Conservation (phyloP, 2,888 invertebrate genomes). For the Nycteola revayana region DNA sequence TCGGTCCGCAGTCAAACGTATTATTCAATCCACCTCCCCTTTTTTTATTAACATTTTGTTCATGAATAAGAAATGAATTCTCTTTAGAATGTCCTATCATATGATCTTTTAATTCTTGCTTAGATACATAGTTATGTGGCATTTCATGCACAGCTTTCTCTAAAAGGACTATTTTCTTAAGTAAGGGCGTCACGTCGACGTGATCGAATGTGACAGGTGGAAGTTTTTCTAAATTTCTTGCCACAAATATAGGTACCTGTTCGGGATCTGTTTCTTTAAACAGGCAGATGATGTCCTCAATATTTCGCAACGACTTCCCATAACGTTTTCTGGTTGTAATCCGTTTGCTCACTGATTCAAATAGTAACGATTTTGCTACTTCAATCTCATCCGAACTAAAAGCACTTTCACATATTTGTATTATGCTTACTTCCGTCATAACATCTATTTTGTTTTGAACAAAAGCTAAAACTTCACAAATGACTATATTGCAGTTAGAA, state of each 20-base stretch:
- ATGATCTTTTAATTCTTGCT: neutral
- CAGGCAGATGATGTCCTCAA: constrained; percentile 1
- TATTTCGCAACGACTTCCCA: constrained; percentile 5
- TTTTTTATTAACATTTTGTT: neutral
- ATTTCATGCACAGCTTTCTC: neutral
- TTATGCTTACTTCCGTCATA: constrained; percentile 3
- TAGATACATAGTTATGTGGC: neutral
- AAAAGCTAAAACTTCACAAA: constrained; percentile 1
- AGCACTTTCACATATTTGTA: constrained; percentile 9
- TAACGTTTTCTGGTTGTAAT: constrained; percentile 6
- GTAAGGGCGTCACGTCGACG: neutral
- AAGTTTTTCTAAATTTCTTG: neutral
- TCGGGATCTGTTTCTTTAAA: neutral
- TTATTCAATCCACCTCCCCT: neutral
- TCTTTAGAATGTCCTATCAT: neutral
- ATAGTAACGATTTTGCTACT: constrained; percentile 6
- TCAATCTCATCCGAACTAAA: constrained; percentile 6
- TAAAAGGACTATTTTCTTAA: neutral
- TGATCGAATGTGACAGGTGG: neutral
- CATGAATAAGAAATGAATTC: neutral
- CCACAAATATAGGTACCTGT: no score
- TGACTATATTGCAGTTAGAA: constrained; percentile 1
- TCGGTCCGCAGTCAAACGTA: neutral
- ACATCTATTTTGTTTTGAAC: constrained; percentile 1
- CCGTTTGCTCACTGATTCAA: constrained; percentile 6